These are phyloP conservation scores for Crocallis elinguaria DNA, from an alignment of 2,888 invertebrate species.

Conservation along the genomic window DNA sequence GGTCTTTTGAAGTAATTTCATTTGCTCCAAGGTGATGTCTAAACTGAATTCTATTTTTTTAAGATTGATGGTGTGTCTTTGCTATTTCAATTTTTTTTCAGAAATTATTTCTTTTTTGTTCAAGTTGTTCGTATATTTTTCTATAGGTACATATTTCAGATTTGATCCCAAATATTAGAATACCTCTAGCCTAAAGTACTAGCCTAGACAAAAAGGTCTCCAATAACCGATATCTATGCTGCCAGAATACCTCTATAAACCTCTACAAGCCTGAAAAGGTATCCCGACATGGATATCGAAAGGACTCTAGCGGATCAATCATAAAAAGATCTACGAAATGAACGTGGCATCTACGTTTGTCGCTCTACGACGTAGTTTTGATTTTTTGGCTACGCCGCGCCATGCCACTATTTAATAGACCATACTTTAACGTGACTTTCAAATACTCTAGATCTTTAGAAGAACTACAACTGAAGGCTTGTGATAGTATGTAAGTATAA, in stretches of 20 bases:
- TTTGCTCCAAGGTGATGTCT: background rate
- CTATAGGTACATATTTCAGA: no score
- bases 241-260: constrained; percentile 8
- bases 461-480: no score
- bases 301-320: constrained; percentile 3
- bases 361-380: background rate
- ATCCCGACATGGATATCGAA: constrained; percentile 5
- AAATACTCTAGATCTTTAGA: no score
- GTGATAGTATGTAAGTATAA: no score
- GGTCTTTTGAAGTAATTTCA: constrained; percentile 1
- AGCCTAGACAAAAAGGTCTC: background rate
- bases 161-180: no score
- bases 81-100: background rate
- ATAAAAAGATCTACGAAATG: constrained; percentile 4
- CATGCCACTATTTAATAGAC: background rate
- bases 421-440: no score
- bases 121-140: background rate
- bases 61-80: background rate
- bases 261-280: constrained; percentile 14
- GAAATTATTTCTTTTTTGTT: background rate
- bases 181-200: background rate
- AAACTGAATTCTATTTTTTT: background rate
- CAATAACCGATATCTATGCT: constrained; percentile 11
- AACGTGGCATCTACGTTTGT: constrained; percentile 1
- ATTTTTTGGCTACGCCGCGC: background rate